Base-by-base conservation (phyloP, 2,888 invertebrate species). In the Watsonalla binaria region DNA sequence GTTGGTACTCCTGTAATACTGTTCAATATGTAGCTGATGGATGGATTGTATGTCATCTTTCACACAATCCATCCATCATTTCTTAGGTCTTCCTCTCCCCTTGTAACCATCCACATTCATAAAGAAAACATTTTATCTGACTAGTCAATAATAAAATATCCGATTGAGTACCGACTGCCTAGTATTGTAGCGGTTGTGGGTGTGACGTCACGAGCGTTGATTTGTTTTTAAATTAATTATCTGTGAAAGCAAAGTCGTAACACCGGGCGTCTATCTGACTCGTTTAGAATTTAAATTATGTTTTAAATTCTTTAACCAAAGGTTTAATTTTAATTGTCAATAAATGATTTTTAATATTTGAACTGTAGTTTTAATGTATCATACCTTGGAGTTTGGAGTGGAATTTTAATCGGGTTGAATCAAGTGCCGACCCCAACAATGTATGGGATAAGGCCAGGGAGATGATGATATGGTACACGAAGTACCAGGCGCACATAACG, bases 231-330 rank as follows among this genome's bases (percentile, higher is more conserved):
- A 57, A 46, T 53, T 34, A 47, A 47, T 24, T 24, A 24, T 24
- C 24, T 24, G 24, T 24, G 24, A 49, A 49, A 37, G 15, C 9
- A 7, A 49, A 58, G 64, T 62, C 55, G 58, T 65, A 70, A 69
- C 61, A 35, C 49, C 54, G 60, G 48, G 56, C 50, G 63, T 54
- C 68, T 62, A 53, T 58, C 60, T 54, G 58, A 51, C 56, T 51
- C 54, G 86, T 86, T 86, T 71, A 68, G 85, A 86, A 75, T 86
- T 86, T 86, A 86, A 74, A 73, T 54, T 45, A n/a, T 51, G 49
- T 65, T 85, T 39, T 85, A 86, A 83, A 82, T 84, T 86, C 85
- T 85, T 65, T 84, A 86, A 87, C 86, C 78, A 82, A 84, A 80
- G 76, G 68, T 74, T 67, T 70, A 74, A 66, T 74, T 81, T 42